A percentile compares a stretch with the other conserved stretches of the same genome.
Conservation (phyloP, 2,797 vertebrate genomes). For the Hippoglossus hippoglossus region DNA sequence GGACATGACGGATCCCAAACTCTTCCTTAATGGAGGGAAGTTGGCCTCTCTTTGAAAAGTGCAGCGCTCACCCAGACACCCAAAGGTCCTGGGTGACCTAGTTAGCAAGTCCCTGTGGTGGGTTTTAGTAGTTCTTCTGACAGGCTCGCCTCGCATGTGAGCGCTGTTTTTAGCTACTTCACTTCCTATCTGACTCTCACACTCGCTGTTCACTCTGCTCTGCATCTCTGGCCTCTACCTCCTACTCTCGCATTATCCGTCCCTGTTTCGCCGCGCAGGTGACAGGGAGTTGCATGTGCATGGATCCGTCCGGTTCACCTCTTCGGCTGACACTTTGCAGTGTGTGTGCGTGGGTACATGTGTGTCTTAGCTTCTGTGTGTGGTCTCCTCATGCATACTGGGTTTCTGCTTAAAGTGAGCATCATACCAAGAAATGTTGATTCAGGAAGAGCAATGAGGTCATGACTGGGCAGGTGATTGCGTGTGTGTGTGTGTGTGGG, state of each 20-base stretch:
- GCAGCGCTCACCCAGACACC: slow-evolving; percentile 66
- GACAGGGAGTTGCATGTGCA: slow-evolving; percentile 44
- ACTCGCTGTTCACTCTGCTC: slow-evolving; percentile 31
- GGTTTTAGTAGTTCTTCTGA: slow-evolving; percentile 70
- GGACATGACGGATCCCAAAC: slow-evolving; percentile 71
- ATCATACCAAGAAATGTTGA: slow-evolving; percentile 63
- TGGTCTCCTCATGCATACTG: slow-evolving; percentile 41
- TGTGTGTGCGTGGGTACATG: slow-evolving; percentile 13
- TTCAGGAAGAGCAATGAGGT: slow-evolving; percentile 69
- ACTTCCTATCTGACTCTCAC: slow-evolving; percentile 67
- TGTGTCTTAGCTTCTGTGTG: slow-evolving; percentile 32
- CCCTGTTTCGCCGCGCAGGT: slow-evolving; percentile 47
- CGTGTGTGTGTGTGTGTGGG: slow-evolving; percentile 16
- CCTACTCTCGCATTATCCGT: slow-evolving; percentile 53
- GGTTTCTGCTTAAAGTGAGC: slow-evolving; percentile 49
- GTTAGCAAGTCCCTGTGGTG: slow-evolving; percentile 74
- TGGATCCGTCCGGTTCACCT: slow-evolving; percentile 27
- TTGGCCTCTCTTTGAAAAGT: slow-evolving; percentile 67
- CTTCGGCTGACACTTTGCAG: slow-evolving; percentile 21
- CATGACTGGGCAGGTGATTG: slow-evolving; percentile 53
- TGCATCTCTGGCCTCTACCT: slow-evolving; percentile 52
- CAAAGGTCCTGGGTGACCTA: slow-evolving; percentile 79
- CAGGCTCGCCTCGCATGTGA: slow-evolving; percentile 54
- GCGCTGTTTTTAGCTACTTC: slow-evolving; percentile 74
- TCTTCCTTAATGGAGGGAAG: slow-evolving; percentile 59